Evolutionary conservation across 37 sponge, comb jelly and placozoan genomes (phyloP), one percentile per base, ranked within the genome.

Genomic region (Eunapius fragilis): DNA sequence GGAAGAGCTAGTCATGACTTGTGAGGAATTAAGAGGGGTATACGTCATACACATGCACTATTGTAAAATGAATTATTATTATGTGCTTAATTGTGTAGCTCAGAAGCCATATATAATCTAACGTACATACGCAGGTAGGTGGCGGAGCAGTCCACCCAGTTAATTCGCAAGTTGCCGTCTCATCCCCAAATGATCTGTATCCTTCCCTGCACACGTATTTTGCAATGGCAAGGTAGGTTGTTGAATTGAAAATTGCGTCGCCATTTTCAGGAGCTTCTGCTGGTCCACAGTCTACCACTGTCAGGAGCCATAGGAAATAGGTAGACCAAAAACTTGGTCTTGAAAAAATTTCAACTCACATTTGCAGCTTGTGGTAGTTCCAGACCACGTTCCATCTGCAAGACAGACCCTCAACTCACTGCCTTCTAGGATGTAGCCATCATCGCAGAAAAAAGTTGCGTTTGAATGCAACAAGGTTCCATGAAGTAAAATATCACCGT

Each of bases 331-430:
- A 4, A 9, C 9, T 45, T 45, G 9, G 4, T 9, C 9, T 45
- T 45, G 47, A 4, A 45, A 9, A 4, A 45, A 45, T 45, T 45
- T 45, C 47, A 45, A 73, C 88, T 82, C 69, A 88, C 88, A 25
- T 25, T 68, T 75, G 75, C 93, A 92, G 0, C 68, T 82, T 69
- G 89, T 86, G 0, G 71, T 71, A 27, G 32, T 9, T 33, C 89
- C 93, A 49, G 94, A 89, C 94, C 94, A 93, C 12, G 72, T 38
- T 80, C 87, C 85, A 83, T 32, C 47, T 31, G 84, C 82, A 22
- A 82, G 77, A 76, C 94, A 93, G 22, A 49, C 71, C 37, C 90
- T 67, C 17, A 38, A 7, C 32, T 35, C 45, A 31, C 81, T 50
- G 33, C 94, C 90, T 58, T 73, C 69, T 68, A 92, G 77, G 9